Percentiles rank a stretch among this genome's conserved stretches.
Conservation (phyloP, 2,113 vertebrate genomes). For the Acrocephalus arundinaceus region DNA sequence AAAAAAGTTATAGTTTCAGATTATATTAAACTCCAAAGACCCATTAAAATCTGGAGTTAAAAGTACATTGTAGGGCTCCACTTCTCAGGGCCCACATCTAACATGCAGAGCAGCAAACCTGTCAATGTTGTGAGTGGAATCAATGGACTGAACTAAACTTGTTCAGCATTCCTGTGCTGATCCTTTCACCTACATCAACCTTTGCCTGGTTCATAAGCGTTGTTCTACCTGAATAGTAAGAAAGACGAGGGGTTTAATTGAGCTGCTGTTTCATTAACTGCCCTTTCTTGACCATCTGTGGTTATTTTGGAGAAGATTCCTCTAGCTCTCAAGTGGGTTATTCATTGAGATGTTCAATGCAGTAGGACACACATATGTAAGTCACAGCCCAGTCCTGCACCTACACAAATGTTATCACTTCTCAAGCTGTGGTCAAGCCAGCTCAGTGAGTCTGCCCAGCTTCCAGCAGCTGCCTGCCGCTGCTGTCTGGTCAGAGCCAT, state of each 20-base stretch:
- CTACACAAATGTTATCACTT: not conserved
- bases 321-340: not conserved
- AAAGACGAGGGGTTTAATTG: not conserved
- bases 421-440: not conserved
- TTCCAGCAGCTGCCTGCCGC: fast-evolving
- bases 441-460: fast-evolving
- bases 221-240: not conserved
- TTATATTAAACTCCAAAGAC: not conserved
- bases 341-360: not conserved
- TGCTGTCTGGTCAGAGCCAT: not conserved
- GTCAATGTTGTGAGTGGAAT: not conserved
- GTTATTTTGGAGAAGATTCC: not conserved
- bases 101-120: not conserved
- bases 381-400: not conserved
- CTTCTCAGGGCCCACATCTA: not conserved
- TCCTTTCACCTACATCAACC: not conserved
- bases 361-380: not conserved
- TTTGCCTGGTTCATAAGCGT: not conserved
- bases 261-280: not conserved
- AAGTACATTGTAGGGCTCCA: not conserved
- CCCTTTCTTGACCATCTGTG: not conserved
- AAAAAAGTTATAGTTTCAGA: not conserved
- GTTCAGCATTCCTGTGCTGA: not conserved
- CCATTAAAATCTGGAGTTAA: not conserved
- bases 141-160: not conserved